Evolutionary conservation across 2,113 vertebrate genomes (phyloP).

Genomic region (Vimba vimba): DNA sequence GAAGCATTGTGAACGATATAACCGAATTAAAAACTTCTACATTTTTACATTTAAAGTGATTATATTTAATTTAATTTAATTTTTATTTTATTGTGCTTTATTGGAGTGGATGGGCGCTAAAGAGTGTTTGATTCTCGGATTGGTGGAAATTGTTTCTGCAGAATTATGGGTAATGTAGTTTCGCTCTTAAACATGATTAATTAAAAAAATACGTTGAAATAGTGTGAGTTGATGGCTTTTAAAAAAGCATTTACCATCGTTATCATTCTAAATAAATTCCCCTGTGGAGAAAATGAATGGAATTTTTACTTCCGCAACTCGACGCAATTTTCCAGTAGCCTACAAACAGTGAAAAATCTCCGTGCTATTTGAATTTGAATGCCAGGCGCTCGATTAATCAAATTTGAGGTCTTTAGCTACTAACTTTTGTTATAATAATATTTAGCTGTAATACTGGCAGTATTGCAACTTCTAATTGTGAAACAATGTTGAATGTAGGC

Average conservation of each 20-base stretch:
- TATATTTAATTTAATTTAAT: no score
- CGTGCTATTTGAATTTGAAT: neutral
- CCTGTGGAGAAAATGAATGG: neutral
- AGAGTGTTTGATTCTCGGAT: neutral
- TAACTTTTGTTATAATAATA: neutral
- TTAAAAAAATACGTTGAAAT: neutral
- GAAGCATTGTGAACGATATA: neutral
- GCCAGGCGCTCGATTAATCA: neutral
- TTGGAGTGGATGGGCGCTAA: neutral
- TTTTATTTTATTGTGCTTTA: neutral
- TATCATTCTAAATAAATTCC: neutral
- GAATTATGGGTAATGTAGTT: neutral
- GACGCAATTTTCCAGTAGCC: neutral
- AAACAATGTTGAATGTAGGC: neutral
- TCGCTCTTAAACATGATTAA: neutral
- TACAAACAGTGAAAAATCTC: neutral
- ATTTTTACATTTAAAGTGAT: no score
- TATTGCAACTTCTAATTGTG: constrained; percentile 10
- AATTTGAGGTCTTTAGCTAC: neutral
- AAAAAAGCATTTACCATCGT: neutral
- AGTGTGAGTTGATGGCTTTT: neutral
- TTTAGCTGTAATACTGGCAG: neutral
- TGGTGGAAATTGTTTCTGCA: neutral
- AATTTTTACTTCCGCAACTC: neutral
- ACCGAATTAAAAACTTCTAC: no score